Percentiles rank a stretch among this genome's conserved stretches.
Conservation (phyloP, 2,797 vertebrate genomes). For the Anguilla megastoma region DNA sequence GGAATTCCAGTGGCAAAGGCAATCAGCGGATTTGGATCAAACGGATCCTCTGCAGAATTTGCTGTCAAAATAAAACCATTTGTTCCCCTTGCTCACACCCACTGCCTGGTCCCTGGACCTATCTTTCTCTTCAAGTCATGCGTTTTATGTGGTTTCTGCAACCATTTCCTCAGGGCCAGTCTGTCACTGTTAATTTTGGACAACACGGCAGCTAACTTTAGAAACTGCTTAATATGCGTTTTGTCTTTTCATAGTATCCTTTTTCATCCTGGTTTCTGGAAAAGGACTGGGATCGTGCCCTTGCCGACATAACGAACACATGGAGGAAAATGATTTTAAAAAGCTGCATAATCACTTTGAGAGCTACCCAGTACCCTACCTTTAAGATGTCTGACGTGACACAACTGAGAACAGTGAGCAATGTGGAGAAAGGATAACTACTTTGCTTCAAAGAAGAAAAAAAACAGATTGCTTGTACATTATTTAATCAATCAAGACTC, state of each 20-base stretch:
- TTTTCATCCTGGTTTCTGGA: constrained; percentile 52
- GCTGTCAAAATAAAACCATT: constrained; percentile 68
- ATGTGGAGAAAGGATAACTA: constrained; percentile 45
- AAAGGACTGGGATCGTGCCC: constrained; percentile 36
- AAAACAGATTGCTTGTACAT: constrained; percentile 58
- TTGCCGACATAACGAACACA: constrained; percentile 44
- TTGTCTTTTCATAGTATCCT: constrained; percentile 45
- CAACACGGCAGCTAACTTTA: constrained; percentile 60
- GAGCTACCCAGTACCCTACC: constrained; percentile 42
- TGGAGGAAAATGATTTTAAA: constrained; percentile 58
- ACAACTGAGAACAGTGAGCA: constrained; percentile 39
- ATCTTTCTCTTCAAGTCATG: constrained; percentile 52
- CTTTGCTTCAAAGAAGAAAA: constrained; percentile 58
- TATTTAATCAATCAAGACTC: constrained; percentile 51
- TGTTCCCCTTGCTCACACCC: constrained; percentile 54
- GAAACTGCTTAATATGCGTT: constrained; percentile 59
- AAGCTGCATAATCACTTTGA: constrained; percentile 37
- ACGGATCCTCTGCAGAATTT: constrained; percentile 60
- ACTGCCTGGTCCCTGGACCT: constrained; percentile 44
- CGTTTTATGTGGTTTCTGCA: constrained; percentile 73
- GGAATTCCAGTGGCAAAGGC: constrained; percentile 70
- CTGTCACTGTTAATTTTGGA: constrained; percentile 73
- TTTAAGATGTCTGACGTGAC: constrained; percentile 47
- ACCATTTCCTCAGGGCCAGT: constrained; percentile 64
- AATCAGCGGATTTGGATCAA: constrained; percentile 66